Base-by-base conservation (phyloP, 30 jellyfish, hydroid and myxozoan species). In the Turritopsis dohrnii region DNA sequence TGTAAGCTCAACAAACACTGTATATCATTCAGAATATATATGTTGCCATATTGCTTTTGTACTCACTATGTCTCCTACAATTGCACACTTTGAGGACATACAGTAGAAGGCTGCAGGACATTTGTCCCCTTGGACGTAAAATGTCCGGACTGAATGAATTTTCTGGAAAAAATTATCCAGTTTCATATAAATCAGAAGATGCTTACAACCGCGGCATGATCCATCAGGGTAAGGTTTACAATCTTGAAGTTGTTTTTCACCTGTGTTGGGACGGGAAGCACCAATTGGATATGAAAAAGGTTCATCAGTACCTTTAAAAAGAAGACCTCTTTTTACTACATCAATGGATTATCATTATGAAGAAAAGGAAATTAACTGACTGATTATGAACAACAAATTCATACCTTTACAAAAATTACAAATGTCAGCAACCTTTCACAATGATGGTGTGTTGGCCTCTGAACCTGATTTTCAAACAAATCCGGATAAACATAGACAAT, bases 381-480 rank as follows among this genome's bases (percentile, higher is more conserved):
- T n/a, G 9, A 69, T 27, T 21, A 8, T 69, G 19, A n/a, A 7
- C 77, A 69, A 7, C 28, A 23, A 0, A 27, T 7, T n/a, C 88
- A 23, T 13, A 94, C 99, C 99, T 88, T 85, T 71, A 23, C 99
- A 97, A 19, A 95, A 85, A 21, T 96, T 96, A 75, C 99, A 94
- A 26, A 74, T 91, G 76, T 94, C 92, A 1, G 95, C 96, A 18
- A 77, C 82, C 0, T 22, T 75, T 16, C 95, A 96, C 1, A 88
- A 91, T 52, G 88, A 72, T 18, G 99, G 99, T 8, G 99, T 88
- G 21, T 97, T 94, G 21, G 93, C 60, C 28, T 88, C 88, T 24
- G 92, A 86, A 25, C 99, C 99, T 21, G 80, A 84, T 53, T 94
- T 86, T 53, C 99, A 94, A 71, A 83, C 88, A 86, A 85, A 94